Conservation (phyloP, 2,113 vertebrate species). For the Macroglossus sobrinus region DNA sequence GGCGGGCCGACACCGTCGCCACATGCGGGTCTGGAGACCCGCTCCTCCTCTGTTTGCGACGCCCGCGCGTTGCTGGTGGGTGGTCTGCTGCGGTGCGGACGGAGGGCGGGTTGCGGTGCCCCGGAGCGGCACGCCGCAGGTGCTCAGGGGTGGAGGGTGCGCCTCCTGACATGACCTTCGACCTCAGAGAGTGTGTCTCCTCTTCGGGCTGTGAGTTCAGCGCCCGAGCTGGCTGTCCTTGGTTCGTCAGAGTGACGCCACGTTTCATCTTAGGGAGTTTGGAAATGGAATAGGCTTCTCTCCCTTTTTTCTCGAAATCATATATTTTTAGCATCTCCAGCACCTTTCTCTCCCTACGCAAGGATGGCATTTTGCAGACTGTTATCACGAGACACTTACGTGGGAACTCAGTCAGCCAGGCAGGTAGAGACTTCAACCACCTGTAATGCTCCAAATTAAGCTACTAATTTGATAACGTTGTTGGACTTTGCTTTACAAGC, state of each 20-base stretch:
- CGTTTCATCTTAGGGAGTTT: neutral
- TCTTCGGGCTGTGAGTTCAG: neutral
- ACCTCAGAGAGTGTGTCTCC: neutral
- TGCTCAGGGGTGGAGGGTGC: neutral
- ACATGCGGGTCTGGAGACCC: neutral
- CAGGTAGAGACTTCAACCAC: neutral
- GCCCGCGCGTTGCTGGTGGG: neutral
- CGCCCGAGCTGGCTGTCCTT: neutral
- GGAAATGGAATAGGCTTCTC: neutral
- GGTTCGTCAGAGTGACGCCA: neutral
- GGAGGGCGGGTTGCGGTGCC: neutral
- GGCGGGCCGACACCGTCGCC: neutral
- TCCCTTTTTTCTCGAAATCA: neutral
- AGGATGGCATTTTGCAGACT: conserved; percentile 1
- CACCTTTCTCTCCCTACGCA: neutral
- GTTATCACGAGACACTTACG: neutral
- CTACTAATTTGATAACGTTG: neutral
- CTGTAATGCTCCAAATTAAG: neutral
- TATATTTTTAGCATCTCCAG: neutral
- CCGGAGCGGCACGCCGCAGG: neutral
- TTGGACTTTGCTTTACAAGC: neutral
- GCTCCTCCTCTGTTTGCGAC: neutral
- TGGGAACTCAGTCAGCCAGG: neutral
- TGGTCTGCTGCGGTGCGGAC: neutral
- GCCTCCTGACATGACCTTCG: neutral